Evolutionary conservation across 1,140 invertebrate species (phyloP).

Genomic region (Pollicipes pollicipes): DNA sequence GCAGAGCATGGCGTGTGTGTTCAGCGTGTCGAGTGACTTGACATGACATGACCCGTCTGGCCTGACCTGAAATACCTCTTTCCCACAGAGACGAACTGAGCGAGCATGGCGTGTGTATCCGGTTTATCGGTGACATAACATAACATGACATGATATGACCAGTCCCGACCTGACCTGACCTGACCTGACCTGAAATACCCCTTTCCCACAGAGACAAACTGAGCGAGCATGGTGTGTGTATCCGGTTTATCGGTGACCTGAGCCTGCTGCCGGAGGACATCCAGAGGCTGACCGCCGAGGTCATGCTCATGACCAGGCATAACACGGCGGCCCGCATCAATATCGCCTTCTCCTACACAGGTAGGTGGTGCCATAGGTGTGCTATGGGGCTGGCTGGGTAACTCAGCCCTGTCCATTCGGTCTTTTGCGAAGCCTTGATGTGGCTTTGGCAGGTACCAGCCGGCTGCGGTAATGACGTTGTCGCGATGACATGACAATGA

Average conservation of each 20-base stretch:
- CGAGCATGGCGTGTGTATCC: constrained; percentile 66
- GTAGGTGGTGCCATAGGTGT: too few relatives aligned
- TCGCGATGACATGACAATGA: too few relatives aligned
- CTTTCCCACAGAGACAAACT: constrained; percentile 38
- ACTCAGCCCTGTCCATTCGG: too few relatives aligned
- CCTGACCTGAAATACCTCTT: constrained; percentile 74
- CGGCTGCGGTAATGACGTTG: too few relatives aligned
- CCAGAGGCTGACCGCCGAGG: constrained; percentile 52
- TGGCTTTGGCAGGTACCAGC: too few relatives aligned
- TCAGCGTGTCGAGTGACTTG: too few relatives aligned
- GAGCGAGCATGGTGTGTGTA: constrained; percentile 63
- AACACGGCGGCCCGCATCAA: constrained; percentile 74
- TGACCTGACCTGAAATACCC: background rate
- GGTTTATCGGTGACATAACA: constrained; percentile 73
- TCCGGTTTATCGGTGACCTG: constrained; percentile 78
- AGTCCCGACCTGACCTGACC: constrained; percentile 63
- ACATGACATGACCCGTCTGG: too few relatives aligned
- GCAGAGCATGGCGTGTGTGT: too few relatives aligned
- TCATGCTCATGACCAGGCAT: constrained; percentile 56
- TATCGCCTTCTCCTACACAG: constrained; percentile 80
- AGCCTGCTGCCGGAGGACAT: constrained; percentile 59
- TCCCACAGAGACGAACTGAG: constrained; percentile 61
- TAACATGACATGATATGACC: background rate
- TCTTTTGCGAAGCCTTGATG: too few relatives aligned
- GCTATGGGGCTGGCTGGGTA: too few relatives aligned